These are phyloP conservation scores for Dromius quadrimaculatus DNA, from an alignment of 2,888 invertebrate genomes.

Conservation along the genomic window DNA sequence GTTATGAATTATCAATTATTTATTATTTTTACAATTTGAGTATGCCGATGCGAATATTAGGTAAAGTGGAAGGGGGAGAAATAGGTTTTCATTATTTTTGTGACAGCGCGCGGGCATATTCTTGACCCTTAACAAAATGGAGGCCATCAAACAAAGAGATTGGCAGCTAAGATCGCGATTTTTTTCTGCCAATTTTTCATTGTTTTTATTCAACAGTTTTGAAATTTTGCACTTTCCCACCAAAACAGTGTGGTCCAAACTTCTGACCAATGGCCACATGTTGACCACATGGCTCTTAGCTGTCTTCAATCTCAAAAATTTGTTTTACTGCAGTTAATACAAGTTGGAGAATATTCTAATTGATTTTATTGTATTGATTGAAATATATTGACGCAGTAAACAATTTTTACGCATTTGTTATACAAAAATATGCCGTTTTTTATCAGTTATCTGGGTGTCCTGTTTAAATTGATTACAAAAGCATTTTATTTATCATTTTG, in stretches of 20 bases:
- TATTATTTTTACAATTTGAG: constrained; percentile 47
- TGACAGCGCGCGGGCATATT: constrained; percentile 74
- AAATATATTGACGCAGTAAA: constrained; percentile 11
- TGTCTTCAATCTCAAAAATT: constrained; percentile 7
- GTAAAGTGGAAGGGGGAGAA: constrained; percentile 60
- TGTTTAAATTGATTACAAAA: neutral
- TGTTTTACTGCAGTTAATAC: too few relatives aligned
- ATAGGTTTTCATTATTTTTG: constrained; percentile 69
- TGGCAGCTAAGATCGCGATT: constrained; percentile 72
- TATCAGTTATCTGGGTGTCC: neutral
- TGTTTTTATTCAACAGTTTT: constrained; percentile 57
- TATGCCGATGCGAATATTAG: constrained; percentile 52
- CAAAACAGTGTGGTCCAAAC: constrained; percentile 55
- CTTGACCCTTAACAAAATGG: constrained; percentile 84
- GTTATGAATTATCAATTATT: constrained; percentile 17
- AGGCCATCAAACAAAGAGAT: constrained; percentile 83
- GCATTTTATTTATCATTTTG: neutral
- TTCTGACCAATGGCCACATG: constrained; percentile 64
- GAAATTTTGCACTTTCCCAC: constrained; percentile 64
- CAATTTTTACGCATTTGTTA: neutral
- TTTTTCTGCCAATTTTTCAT: constrained; percentile 56
- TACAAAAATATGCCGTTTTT: neutral
- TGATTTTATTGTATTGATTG: constrained; percentile 9
- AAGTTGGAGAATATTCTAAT: too few relatives aligned
- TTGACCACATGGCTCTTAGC: constrained; percentile 57